A percentile compares a stretch with the other conserved stretches of the same genome.
Evolutionary conservation across 2,888 invertebrate species (phyloP).

Genomic region (Lithophane ornitopus): DNA sequence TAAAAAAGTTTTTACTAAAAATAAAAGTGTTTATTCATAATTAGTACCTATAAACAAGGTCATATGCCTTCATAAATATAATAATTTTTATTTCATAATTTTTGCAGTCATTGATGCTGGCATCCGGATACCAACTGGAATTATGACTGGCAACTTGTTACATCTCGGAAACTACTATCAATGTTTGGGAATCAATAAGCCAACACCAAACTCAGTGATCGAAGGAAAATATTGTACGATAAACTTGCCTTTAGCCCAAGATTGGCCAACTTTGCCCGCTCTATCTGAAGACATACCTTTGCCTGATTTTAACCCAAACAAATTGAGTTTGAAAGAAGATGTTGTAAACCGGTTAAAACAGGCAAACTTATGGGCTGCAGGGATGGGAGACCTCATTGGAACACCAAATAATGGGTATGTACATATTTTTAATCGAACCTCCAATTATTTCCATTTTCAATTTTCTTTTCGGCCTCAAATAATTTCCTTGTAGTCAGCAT

Average conservation of each 20-base stretch:
- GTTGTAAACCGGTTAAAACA: conserved; percentile 19
- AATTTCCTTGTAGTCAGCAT: background rate
- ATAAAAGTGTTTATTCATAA: background rate
- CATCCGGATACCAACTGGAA: conserved; percentile 76
- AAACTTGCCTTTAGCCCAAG: conserved; percentile 71
- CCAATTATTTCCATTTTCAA: too few relatives aligned
- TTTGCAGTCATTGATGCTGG: conserved; percentile 78
- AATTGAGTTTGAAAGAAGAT: conserved; percentile 39
- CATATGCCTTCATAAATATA: background rate
- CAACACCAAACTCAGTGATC: conserved; percentile 67
- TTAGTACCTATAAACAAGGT: too few relatives aligned
- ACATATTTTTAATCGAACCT: background rate
- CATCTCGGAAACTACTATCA: conserved; percentile 79
- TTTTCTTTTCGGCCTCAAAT: background rate
- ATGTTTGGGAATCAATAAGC: conserved; percentile 75
- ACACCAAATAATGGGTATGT: background rate
- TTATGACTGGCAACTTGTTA: conserved; percentile 73
- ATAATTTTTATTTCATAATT: background rate
- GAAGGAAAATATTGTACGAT: conserved; percentile 82
- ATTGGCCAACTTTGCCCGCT: conserved; percentile 64
- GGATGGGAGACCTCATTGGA: conserved; percentile 11
- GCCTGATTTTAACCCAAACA: conserved; percentile 48
- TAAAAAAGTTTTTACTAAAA: too few relatives aligned
- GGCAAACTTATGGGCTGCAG: conserved; percentile 28
- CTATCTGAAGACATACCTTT: conserved; percentile 56